phyloP scores from a whole-genome alignment of 2,113 vertebrate species.

The Drymodes brunneopygia region DNA sequence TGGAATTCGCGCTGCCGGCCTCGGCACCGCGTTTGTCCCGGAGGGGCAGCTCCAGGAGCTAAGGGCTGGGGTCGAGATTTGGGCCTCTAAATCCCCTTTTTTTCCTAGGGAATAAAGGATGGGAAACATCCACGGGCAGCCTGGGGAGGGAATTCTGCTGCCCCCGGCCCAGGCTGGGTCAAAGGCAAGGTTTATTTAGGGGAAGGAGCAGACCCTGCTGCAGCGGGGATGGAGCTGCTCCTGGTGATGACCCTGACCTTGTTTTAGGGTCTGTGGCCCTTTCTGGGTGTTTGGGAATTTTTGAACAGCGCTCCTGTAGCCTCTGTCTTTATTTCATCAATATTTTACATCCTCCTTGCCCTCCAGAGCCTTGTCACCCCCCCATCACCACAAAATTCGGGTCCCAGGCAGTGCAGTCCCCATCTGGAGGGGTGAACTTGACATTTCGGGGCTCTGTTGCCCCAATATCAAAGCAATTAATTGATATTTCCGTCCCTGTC shows the following conservation, averaged over 20 bases:
- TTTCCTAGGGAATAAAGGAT: background rate
- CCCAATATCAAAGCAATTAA: background rate
- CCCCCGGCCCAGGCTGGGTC: background rate
- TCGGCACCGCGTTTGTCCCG: background rate
- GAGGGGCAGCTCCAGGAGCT: background rate
- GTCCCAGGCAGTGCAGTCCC: fast-evolving
- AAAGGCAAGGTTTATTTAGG: background rate
- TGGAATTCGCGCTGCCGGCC: background rate
- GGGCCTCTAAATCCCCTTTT: fast-evolving
- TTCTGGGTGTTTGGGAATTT: background rate
- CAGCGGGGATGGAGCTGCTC: background rate
- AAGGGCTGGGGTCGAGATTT: background rate
- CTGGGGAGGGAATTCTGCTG: background rate
- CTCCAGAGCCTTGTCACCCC: background rate
- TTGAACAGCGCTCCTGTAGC: background rate
- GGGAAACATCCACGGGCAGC: background rate
- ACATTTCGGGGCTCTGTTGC: background rate
- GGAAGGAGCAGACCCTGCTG: background rate
- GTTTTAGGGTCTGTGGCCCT: background rate
- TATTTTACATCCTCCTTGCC: fast-evolving
- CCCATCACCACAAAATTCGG: fast-evolving
- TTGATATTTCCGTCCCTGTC: background rate
- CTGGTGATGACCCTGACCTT: fast-evolving
- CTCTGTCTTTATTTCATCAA: background rate
- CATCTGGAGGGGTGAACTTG: background rate